phyloP scores from a whole-genome alignment of 1,140 invertebrate genomes.

The Sarcophaga peregrina region DNA sequence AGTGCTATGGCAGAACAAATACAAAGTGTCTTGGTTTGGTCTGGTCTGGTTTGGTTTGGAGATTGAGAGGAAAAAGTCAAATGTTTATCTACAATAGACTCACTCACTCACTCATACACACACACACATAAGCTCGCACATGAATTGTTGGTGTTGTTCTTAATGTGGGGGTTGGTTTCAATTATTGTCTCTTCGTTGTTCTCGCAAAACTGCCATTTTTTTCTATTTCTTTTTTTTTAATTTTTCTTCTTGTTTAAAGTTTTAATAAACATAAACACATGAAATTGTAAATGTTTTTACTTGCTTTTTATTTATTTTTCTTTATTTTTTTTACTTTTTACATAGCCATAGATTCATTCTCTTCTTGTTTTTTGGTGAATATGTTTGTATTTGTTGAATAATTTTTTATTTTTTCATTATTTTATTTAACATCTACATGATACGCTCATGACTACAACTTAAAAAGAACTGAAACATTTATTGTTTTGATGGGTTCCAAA shows the following conservation, averaged over 20 bases:
- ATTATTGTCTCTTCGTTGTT: not conserved
- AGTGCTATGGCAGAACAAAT: not conserved
- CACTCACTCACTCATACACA: too few relatives aligned
- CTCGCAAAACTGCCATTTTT: not conserved
- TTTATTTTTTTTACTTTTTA: not conserved
- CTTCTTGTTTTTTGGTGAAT: not conserved
- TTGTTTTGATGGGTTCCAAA: constrained; percentile 25
- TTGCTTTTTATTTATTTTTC: not conserved
- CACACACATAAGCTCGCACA: too few relatives aligned
- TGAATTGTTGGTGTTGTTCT: not conserved
- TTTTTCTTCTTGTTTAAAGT: not conserved
- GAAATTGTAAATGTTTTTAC: not conserved
- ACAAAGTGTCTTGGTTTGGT: not conserved
- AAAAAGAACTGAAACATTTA: constrained; percentile 37
- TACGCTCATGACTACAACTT: constrained; percentile 36
- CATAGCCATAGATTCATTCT: not conserved
- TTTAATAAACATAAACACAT: not conserved
- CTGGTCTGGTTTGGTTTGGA: not conserved
- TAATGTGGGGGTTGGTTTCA: constrained; percentile 18
- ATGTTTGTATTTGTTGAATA: not conserved
- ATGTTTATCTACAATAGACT: too few relatives aligned
- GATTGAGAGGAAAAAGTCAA: too few relatives aligned
- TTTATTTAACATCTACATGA: constrained; percentile 1
- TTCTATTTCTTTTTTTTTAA: not conserved
- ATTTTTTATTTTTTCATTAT: not conserved